phyloP scores from a whole-genome alignment of 2,113 vertebrate genomes.

The Hyla sarda region DNA sequence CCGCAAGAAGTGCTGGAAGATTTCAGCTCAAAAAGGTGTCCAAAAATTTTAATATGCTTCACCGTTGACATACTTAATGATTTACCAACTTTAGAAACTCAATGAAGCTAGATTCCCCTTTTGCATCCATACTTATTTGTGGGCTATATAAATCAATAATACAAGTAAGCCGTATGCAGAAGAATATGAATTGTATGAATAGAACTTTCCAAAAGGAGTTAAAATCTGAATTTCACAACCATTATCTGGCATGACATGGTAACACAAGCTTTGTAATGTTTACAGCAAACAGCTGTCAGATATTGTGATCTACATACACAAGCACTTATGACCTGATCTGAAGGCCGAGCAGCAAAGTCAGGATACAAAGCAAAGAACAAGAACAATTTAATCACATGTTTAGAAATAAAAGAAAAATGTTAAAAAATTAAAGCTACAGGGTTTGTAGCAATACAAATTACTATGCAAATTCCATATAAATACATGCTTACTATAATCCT shows the following conservation, averaged over 20 bases:
- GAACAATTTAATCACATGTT: no score
- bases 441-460: no score
- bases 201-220: background rate
- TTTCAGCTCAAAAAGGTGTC: no score
- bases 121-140: no score
- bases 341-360: background rate
- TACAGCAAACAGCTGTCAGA: background rate
- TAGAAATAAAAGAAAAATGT: no score
- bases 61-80: no score
- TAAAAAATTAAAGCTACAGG: no score
- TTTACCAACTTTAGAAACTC: no score
- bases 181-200: background rate
- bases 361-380: background rate
- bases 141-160: background rate
- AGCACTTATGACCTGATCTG: background rate
- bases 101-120: no score
- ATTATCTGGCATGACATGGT: background rate
- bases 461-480: background rate
- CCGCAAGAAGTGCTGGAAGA: no score
- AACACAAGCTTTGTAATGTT: background rate
- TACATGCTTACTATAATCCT: background rate
- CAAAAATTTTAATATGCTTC: no score
- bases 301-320: background rate
- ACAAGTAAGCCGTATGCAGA: background rate
- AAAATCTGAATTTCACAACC: background rate